Evolutionary conservation across 2,797 vertebrate species (phyloP), one percentile per base, ranked within the genome.

Genomic region (Cygnus olor): DNA sequence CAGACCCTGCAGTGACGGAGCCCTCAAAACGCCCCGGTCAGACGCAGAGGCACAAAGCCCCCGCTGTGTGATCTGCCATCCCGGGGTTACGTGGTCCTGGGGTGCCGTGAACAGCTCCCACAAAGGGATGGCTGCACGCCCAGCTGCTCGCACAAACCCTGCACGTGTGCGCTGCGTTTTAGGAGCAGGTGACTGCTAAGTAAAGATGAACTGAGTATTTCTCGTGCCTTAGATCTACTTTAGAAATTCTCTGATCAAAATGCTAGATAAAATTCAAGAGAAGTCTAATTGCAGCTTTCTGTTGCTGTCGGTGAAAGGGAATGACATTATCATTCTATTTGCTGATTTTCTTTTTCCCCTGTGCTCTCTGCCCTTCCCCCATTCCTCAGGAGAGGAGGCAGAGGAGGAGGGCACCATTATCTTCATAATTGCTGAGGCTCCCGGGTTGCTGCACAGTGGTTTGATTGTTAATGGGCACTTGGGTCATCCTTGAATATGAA

Each of bases 381-480:
- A 78, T 96, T 86, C 69, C 70, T 89, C 71, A 54, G 70, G 88
- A 90, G 85, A 95, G 90, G 92, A 93, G 88, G 92, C 53, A 72
- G 92, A 96, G 96, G 93, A 97, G 92, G 96, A 97, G 94, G 91
- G 94, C 93, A 93, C 96, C 95, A 96, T 98, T 97, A 96, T 96
- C 93, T 91, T 95, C 54, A 45, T 97, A 97, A 98, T 97, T 98
- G 96, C 97, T 87, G 93, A 96, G 94, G 94, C 96, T 97, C 95
- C 95, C 22, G 81, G 95, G 73, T 95, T 97, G 95, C 96, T 95
- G 91, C 93, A 32, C 84, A 51, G 85, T 95, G 91, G 95, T 97
- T 96, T 98, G 97, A 97, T 98, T 98, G 95, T 98, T 97, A 97
- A 96, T 95, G 96, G 96, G 97, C 74, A 96, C 95, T 96, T 89